Evolutionary conservation across 2,113 vertebrate species (phyloP).

Genomic region (Platichthys stellatus): DNA sequence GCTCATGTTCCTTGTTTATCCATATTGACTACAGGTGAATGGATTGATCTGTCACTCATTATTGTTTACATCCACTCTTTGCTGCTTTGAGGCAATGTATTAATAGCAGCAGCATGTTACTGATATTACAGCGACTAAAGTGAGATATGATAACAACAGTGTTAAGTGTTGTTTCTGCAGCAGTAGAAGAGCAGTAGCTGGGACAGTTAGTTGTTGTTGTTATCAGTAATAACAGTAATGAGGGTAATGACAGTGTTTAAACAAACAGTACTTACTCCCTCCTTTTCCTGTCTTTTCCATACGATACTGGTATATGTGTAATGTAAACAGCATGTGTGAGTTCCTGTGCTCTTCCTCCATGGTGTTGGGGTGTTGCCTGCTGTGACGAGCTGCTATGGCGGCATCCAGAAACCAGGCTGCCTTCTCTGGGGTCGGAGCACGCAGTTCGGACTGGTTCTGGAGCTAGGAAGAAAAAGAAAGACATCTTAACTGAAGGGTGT

Average conservation of each 20-base stretch:
- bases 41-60: conserved; percentile 8
- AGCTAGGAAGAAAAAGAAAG: conserved; percentile 79
- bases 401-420: conserved; percentile 96
- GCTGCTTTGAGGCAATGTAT: not conserved
- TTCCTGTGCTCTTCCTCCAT: conserved; percentile 93
- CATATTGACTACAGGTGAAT: not conserved
- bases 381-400: conserved; percentile 90
- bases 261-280: conserved; percentile 87
- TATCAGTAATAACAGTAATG: conserved; percentile 4
- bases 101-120: conserved; percentile 15
- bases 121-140: not conserved
- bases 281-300: conserved; percentile 98
- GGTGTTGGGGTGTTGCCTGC: conserved; percentile 84
- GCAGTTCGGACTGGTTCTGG: conserved; percentile 97
- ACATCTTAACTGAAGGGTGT: not conserved
- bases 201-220: not conserved
- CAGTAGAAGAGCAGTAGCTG: too few species aligned
- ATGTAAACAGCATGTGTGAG: conserved; percentile 98
- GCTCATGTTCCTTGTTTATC: conserved; percentile 3
- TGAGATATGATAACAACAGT: not conserved
- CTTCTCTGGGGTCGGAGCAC: conserved; percentile 94
- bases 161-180: not conserved
- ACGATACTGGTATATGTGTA: conserved; percentile 98
- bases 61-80: not conserved
- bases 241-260: not conserved